Conservation (phyloP, 2,797 vertebrate species). For the Megaceryle alcyon region DNA sequence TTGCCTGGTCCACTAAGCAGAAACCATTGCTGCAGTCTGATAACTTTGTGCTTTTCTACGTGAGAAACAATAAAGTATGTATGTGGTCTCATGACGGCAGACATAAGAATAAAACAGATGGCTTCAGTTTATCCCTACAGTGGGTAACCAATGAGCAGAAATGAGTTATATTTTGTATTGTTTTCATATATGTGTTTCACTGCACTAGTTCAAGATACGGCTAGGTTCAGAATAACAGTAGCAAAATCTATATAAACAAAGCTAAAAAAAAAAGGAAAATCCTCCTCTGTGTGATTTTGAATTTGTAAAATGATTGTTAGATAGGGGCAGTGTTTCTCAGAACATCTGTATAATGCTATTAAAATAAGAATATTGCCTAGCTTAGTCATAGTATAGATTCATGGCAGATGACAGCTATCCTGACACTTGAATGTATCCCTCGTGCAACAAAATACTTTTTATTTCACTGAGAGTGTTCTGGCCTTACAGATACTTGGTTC, state of each 20-base stretch:
- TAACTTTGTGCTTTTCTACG: constrained; percentile 32
- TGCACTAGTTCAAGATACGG: background rate
- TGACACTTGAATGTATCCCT: background rate
- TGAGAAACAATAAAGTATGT: background rate
- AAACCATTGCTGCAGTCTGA: constrained; percentile 26
- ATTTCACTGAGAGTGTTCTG: constrained; percentile 34
- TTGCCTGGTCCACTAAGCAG: background rate
- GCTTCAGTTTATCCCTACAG: constrained; percentile 10
- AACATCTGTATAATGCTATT: background rate
- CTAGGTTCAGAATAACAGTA: background rate
- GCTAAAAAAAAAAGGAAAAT: background rate
- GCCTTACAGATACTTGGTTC: constrained; percentile 32
- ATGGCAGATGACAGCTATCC: constrained; percentile 25
- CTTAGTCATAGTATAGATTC: constrained; percentile 32
- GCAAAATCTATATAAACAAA: background rate
- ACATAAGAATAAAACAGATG: constrained; percentile 7
- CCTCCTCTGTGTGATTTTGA: background rate
- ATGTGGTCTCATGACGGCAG: background rate
- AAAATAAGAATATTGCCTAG: background rate
- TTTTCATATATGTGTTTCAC: constrained; percentile 3
- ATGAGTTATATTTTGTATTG: background rate
- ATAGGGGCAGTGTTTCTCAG: background rate
- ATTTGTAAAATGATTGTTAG: background rate
- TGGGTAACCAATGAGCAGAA: background rate
- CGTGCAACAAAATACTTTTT: background rate